Base-by-base conservation (phyloP, 2,113 vertebrate genomes). In the Cyanistes caeruleus region DNA sequence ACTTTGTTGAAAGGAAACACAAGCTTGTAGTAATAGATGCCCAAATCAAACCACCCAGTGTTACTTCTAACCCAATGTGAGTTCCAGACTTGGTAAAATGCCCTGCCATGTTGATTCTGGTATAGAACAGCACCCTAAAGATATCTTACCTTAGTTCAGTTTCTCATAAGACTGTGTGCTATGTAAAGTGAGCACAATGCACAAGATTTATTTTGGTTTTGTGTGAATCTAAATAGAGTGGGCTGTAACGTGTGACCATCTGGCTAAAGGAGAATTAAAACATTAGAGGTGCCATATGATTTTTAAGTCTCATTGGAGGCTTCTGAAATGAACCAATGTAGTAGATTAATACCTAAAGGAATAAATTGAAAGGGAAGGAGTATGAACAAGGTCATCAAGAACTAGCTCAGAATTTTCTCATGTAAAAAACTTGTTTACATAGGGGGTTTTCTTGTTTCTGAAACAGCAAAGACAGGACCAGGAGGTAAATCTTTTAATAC, bases 201-300 rank as follows among this genome's bases (percentile, higher is more conserved):
- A 27, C 39, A 62, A 33, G 69, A 55, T 55, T 75, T 81, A 56
- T 92, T 84, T 87, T 78, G 74, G 1, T 84, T 94, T 93, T 86
- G 53, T 92, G 80, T 84, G 63, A 85, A 90, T 92, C 82, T 85
- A 69, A 95, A 87, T 51, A 84, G 65, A 83, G 75, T 93, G 58
- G 84, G 70, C 59, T 90, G 74, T 58, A 74, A 68, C 37, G 94
- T 92, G 74, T 89, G 49, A 55, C 86, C 81, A 87, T 95, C 90
- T 96, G 96, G 91, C 87, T 93, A 51, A 96, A 88, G 27, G 63
- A 89, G 87, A 90, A 84, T 48, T 31, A 92, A 93, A 87, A 84
- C 19, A 12, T 92, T 83, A 69, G 30, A 56, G 17, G 9, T 89
- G n/a, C 79, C 4, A 3, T 60, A 58, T 56, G 33, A 62, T 78